Evolutionary conservation across 1,140 invertebrate species (phyloP), one percentile per base, ranked within the genome.

Genomic region (Pomacea maculata): DNA sequence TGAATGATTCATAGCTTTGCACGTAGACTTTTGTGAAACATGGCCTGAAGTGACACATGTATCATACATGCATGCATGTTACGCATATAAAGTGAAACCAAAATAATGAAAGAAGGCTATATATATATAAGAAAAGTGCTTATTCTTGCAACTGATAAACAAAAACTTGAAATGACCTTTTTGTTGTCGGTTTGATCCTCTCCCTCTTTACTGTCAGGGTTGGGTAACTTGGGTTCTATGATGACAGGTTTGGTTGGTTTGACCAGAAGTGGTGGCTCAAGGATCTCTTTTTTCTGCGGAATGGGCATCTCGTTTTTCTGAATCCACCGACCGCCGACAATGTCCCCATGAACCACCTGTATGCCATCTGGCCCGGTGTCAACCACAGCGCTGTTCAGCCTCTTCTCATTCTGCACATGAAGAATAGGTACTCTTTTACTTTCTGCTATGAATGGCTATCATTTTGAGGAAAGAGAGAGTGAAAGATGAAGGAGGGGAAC

Each of bases 341-440:
- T 70, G 65, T 78, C 77, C 1, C 65, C 77, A 45, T 55, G 77
- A 6, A 78, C 67, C 61, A 78, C 77, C 77, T 78, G 77, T 55
- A 78, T 78, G 21, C 77, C 77, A 25, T 78, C 77, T 55, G 67
- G 52, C 12, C 77, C 77, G 0, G 77, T 64, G 65, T 64, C 77
- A n/a, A 71, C 67, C 3, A 52, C 54, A 9, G 12, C 14, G 11
- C 8, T 25, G 7, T n/a, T 71, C 67, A 54, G 65, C 52, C 52
- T 68, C 64, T 54, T n/a, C 21, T 71, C 77, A 68, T 78, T 64
- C 77, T 78, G 77, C 19, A 57, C 4, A 52, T 1, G 57, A 0
- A 70, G 67, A 70, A 25, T 6, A 21, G 21, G 67, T 11, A 34
- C 11, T 15, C 2, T 2, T 76, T 63, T 34, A 15, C 9, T 45